phyloP scores from a whole-genome alignment of 2,888 invertebrate species.

The Yponomeuta evonymella region DNA sequence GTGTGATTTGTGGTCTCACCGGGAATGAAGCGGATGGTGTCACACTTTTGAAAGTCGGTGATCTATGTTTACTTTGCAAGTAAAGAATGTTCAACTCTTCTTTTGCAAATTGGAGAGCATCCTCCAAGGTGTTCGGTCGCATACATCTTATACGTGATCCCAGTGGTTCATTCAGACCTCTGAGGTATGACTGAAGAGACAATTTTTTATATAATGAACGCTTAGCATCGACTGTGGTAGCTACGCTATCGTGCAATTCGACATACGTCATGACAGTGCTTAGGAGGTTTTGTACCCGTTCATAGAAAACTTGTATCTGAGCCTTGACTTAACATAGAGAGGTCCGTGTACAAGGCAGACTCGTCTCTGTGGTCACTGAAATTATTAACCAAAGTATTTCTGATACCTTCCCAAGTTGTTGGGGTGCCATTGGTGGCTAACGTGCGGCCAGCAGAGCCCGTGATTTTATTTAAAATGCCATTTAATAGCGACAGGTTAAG shows the following conservation, averaged over 20 bases:
- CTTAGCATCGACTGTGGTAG: slow-evolving; percentile 7
- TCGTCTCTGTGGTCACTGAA: slow-evolving; percentile 26
- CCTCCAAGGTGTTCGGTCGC: no score
- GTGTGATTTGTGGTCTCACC: neutral
- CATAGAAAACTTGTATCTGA: no score
- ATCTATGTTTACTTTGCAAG: slow-evolving; percentile 23
- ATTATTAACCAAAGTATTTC: slow-evolving; percentile 27
- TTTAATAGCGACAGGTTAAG: neutral
- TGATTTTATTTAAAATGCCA: slow-evolving; percentile 9
- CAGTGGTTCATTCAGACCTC: neutral
- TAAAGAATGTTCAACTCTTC: slow-evolving; percentile 14
- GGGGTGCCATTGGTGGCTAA: slow-evolving; percentile 4
- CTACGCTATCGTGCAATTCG: no score
- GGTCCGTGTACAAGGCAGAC: no score
- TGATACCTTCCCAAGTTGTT: neutral
- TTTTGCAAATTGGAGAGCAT: no score
- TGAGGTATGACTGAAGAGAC: slow-evolving; percentile 3
- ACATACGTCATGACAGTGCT: no score
- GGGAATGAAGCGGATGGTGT: neutral
- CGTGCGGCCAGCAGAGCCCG: neutral
- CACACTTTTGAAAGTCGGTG: neutral
- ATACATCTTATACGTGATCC: no score
- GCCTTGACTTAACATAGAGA: no score
- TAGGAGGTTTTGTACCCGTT: no score
- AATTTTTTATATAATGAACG: slow-evolving; percentile 1